phyloP scores from a whole-genome alignment of 1,140 invertebrate species.

The Paraescarpia echinospica region DNA sequence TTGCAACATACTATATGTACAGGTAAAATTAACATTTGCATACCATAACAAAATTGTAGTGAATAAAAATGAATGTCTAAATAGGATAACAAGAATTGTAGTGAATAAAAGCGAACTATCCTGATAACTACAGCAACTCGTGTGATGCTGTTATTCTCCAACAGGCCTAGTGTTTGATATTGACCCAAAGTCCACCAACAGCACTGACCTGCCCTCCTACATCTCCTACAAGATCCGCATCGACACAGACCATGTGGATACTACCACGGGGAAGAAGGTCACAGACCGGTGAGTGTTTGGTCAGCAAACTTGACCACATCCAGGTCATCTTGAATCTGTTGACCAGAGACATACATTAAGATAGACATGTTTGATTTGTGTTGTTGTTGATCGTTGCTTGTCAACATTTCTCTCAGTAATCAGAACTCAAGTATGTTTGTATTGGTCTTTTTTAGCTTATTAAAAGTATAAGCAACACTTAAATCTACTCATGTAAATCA shows the following conservation, averaged over 20 bases:
- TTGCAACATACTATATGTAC: too few relatives aligned
- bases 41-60: too few relatives aligned
- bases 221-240: slow-evolving; percentile 66
- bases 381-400: background rate
- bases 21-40: too few relatives aligned
- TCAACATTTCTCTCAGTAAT: background rate
- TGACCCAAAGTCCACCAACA: slow-evolving; percentile 9
- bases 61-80: too few relatives aligned
- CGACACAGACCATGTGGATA: slow-evolving; percentile 64
- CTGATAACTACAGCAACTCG: background rate
- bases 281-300: slow-evolving; percentile 44
- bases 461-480: too few relatives aligned
- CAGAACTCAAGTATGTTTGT: background rate
- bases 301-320: background rate
- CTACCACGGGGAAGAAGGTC: slow-evolving; percentile 58
- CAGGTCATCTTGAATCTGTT: background rate
- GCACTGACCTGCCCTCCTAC: slow-evolving; percentile 55
- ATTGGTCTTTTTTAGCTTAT: too few relatives aligned
- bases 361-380: background rate
- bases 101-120: too few relatives aligned
- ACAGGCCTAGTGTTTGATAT: slow-evolving; percentile 44
- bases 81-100: too few relatives aligned
- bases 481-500: too few relatives aligned
- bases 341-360: background rate
- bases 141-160: background rate